Evolutionary conservation across 2,797 vertebrate species (phyloP).

Genomic region (Enteromius trimaculatus): DNA sequence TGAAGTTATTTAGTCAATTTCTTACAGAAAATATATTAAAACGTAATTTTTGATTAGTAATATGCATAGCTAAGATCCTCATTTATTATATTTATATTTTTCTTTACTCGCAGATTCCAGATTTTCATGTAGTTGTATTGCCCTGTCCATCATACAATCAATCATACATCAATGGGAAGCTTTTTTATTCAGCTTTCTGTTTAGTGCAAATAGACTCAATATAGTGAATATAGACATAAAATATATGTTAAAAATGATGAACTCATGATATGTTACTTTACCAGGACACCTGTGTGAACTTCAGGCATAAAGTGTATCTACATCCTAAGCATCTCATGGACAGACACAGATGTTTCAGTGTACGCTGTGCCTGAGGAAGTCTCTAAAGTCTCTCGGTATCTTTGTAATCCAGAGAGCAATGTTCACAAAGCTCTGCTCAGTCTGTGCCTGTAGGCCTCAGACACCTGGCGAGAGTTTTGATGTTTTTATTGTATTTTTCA

Average conservation of each 20-base stretch:
- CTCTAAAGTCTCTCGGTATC: conserved; percentile 44
- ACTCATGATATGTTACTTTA: not conserved
- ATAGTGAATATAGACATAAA: not conserved
- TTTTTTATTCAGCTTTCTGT: too few species aligned
- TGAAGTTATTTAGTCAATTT: too few species aligned
- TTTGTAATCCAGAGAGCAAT: conserved; percentile 54
- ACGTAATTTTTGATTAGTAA: too few species aligned
- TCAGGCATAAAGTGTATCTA: not conserved
- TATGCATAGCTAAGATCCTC: too few species aligned
- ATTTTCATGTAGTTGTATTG: too few species aligned
- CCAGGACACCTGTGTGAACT: not conserved
- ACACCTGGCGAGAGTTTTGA: conserved; percentile 38
- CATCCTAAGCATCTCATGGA: not conserved
- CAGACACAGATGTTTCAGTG: conserved; percentile 25
- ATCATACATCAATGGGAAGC: too few species aligned
- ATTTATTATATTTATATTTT: too few species aligned
- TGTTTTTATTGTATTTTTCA: conserved; percentile 46
- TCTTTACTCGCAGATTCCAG: too few species aligned
- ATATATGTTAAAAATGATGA: not conserved
- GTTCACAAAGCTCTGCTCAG: conserved; percentile 53
- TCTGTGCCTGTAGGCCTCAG: conserved; percentile 53
- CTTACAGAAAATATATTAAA: too few species aligned
- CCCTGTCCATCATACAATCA: too few species aligned
- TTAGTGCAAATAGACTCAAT: not conserved
- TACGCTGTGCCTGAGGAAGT: conserved; percentile 26